Percentiles rank a stretch among this genome's conserved stretches.
These are phyloP conservation scores for Gastracanthus pulcherrimus DNA, from an alignment of 2,888 invertebrate genomes.

Conservation along the genomic window DNA sequence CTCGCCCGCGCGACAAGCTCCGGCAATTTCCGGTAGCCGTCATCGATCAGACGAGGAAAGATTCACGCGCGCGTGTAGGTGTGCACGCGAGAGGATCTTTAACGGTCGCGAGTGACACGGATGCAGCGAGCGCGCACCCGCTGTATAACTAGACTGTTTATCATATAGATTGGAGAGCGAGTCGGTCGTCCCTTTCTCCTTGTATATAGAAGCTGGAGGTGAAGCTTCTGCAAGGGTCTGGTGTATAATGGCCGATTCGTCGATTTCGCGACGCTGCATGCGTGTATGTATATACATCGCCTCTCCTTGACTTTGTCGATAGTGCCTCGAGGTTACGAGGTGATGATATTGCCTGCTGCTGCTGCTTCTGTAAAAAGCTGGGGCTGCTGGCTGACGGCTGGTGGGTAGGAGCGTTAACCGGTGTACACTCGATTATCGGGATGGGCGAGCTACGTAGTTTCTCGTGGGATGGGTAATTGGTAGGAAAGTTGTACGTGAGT, in stretches of 20 bases:
- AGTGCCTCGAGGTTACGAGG: neutral
- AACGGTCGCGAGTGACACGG: slow-evolving; percentile 65
- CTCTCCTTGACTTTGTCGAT: slow-evolving; percentile 27
- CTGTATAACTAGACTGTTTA: slow-evolving; percentile 70
- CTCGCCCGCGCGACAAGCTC: neutral
- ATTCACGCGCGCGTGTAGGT: neutral
- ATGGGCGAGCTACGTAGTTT: too few relatives aligned
- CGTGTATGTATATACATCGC: neutral
- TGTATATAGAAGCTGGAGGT: too few relatives aligned
- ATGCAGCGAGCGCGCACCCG: slow-evolving; percentile 51
- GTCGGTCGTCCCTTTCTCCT: too few relatives aligned
- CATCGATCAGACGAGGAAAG: too few relatives aligned
- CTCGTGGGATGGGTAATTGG: too few relatives aligned
- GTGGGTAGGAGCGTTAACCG: neutral
- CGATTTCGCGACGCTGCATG: slow-evolving; percentile 33
- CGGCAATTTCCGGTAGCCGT: slow-evolving; percentile 37
- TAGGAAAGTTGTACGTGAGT: too few relatives aligned
- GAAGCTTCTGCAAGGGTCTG: too few relatives aligned
- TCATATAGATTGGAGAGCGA: slow-evolving; percentile 73
- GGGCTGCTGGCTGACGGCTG: too few relatives aligned
- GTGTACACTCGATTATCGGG: too few relatives aligned
- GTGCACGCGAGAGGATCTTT: slow-evolving; percentile 54
- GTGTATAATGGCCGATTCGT: slow-evolving; percentile 11
- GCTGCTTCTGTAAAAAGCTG: too few relatives aligned
- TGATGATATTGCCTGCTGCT: neutral